Percentiles rank a stretch among this genome's conserved stretches.
Conservation (phyloP, 2,797 vertebrate genomes). For the Eulemur mongoz region DNA sequence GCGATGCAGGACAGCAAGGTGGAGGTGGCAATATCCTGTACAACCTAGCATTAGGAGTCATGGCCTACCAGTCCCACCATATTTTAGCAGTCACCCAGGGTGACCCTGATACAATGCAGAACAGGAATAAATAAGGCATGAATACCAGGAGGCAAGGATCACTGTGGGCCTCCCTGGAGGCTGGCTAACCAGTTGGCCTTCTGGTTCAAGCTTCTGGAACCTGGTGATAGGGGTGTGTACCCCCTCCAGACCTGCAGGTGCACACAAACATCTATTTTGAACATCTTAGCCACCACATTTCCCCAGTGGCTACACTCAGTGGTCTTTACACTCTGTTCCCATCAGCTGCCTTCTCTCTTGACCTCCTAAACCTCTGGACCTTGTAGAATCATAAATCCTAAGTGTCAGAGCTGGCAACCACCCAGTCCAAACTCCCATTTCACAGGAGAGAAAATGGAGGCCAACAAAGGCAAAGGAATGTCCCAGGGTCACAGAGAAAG, state of each 20-base stretch:
- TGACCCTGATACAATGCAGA: neutral
- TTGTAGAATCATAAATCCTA: neutral
- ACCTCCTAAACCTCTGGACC: neutral
- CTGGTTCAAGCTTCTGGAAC: neutral
- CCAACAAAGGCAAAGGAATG: neutral
- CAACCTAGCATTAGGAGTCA: neutral
- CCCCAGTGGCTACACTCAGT: neutral
- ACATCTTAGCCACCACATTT: neutral
- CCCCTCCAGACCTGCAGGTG: neutral
- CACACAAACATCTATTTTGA: neutral
- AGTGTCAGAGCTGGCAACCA: neutral
- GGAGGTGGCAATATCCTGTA: neutral
- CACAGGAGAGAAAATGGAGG: neutral
- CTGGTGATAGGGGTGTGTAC: neutral
- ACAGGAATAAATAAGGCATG: neutral
- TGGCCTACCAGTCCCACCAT: neutral
- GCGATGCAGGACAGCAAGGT: neutral
- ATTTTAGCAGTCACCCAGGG: neutral
- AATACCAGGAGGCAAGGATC: neutral
- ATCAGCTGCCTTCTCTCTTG: neutral
- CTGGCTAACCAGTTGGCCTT: neutral
- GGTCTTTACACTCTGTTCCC: neutral
- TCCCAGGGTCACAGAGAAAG: neutral
- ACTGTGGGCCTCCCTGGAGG: neutral
- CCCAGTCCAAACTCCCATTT: neutral